Evolutionary conservation across 2,797 vertebrate genomes (phyloP), one percentile per base, ranked within the genome.

Genomic region (Pelobates cultripes): DNA sequence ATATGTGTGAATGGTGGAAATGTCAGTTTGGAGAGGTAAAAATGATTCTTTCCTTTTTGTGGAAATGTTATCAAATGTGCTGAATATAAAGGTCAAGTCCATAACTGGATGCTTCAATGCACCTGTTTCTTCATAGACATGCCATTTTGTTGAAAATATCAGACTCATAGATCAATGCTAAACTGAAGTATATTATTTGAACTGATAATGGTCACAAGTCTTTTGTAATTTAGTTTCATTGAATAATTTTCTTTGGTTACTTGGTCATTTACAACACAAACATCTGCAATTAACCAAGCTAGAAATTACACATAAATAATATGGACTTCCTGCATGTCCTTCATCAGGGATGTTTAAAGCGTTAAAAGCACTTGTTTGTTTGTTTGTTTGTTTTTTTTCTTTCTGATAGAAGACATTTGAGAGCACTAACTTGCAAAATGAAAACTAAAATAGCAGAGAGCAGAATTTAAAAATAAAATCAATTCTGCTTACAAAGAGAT

Each of bases 91-190:
- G 86, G 89, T 88, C 88, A 89, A 84, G 83, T 82, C 86, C 82
- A 85, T 85, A 86, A 82, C 77, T 89, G 70, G 68, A 85, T 86
- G 78, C 88, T 89, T 91, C 90, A 87, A 63, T 89, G 86, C 71
- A 69, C 87, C 61, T 77, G 69, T 86, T 89, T 89, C 87, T 85
- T 86, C 82, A 81, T 66, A 80, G 85, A 87, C 85, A 89, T 91
- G 90, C 89, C 90, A 91, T 91, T 91, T 92, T 81, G 78, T 81
- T 81, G 86, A 87, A 92, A 92, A 91, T 89, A 91, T 81, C 89
- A 92, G 85, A 82, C 77, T 85, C 81, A 89, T 85, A 91, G 85
- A 90, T 91, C 89, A 92, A 87, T 57, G 74, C 79, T 86, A 70
- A 68, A 74, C 12, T 73, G 83, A 88, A 88, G 66, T 78, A 69